Percentiles rank a stretch among this genome's conserved stretches.
Evolutionary conservation across 2,797 vertebrate genomes (phyloP).

Genomic region (Selene dorsalis): DNA sequence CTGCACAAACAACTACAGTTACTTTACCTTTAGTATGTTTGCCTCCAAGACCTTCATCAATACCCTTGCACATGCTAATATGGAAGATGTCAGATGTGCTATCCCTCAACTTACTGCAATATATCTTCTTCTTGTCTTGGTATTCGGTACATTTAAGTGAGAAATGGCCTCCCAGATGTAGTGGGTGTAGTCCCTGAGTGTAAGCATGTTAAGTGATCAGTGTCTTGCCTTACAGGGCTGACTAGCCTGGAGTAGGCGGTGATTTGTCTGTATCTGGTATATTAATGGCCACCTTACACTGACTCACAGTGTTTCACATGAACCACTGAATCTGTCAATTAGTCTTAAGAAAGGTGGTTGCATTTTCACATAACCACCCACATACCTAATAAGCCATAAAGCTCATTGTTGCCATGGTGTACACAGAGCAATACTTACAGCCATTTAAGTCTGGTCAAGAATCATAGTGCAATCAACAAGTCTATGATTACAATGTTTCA

Average conservation of each 20-base stretch:
- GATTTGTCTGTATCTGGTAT: constrained; percentile 36
- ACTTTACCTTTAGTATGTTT: neutral
- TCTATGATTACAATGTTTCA: constrained; percentile 31
- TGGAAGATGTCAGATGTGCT: neutral
- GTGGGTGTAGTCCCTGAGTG: constrained; percentile 9
- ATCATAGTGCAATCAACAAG: constrained; percentile 36
- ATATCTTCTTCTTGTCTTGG: neutral
- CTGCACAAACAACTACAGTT: neutral
- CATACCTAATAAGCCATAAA: constrained; percentile 27
- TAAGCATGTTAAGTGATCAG: constrained; percentile 20
- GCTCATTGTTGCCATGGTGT: constrained; percentile 32
- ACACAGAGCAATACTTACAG: constrained; percentile 17
- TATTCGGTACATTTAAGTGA: constrained; percentile 8
- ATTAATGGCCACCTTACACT: constrained; percentile 36
- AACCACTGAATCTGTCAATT: constrained; percentile 36
- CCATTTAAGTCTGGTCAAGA: constrained; percentile 11
- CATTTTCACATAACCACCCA: constrained; percentile 40
- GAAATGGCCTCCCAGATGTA: constrained; percentile 14
- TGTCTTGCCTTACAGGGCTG: constrained; percentile 11
- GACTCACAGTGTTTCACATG: constrained; percentile 28
- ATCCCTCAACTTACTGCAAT: too few species aligned
- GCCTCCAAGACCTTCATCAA: neutral
- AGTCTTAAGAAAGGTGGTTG: constrained; percentile 31
- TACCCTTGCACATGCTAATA: neutral
- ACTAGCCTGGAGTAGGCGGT: constrained; percentile 8